phyloP scores from a whole-genome alignment of 2,797 vertebrate species.

The Centropyge bicolor region DNA sequence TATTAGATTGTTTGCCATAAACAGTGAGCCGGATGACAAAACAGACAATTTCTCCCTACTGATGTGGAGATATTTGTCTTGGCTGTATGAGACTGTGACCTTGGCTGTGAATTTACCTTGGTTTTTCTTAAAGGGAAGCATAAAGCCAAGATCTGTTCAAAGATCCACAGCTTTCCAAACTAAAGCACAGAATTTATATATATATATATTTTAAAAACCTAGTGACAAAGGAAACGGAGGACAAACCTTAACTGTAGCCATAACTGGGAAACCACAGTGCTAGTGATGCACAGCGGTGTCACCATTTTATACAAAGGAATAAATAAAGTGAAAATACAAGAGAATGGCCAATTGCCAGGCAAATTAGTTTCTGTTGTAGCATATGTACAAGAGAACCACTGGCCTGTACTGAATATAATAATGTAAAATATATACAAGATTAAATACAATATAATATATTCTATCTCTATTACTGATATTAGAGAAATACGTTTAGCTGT shows the following conservation, averaged over 20 bases:
- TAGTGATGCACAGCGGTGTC: background rate
- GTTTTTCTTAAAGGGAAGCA: background rate
- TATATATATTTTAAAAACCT: background rate
- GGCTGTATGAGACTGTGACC: constrained; percentile 23
- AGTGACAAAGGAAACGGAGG: background rate
- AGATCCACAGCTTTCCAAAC: background rate
- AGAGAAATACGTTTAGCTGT: background rate
- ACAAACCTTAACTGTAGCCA: background rate
- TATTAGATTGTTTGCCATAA: constrained; percentile 53
- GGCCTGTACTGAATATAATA: background rate
- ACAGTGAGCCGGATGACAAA: constrained; percentile 41
- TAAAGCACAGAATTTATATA: background rate
- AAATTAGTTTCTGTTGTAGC: background rate
- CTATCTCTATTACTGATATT: background rate
- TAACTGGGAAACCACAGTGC: background rate
- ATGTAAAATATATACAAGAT: background rate
- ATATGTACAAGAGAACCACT: background rate
- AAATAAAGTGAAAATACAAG: background rate
- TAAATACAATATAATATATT: background rate
- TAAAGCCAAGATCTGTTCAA: background rate
- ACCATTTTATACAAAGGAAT: background rate
- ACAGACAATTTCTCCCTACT: background rate
- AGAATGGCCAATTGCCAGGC: background rate
- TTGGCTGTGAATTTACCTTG: constrained; percentile 23
- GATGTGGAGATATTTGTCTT: constrained; percentile 41